Base-by-base conservation (phyloP, 2,113 vertebrate species). In the Python bivittatus region DNA sequence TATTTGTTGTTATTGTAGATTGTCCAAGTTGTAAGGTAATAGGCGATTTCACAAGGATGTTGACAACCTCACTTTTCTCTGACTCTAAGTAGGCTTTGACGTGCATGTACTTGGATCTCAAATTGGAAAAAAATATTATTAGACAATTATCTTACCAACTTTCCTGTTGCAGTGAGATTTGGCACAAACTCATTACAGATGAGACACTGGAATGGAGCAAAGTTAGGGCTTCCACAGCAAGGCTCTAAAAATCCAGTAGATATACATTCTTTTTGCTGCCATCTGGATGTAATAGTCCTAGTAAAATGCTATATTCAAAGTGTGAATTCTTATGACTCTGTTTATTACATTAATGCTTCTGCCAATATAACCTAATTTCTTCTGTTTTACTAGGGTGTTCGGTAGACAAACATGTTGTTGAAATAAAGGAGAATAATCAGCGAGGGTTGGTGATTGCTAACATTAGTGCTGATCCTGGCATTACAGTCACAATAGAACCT, bases 311-410 rank as follows among this genome's bases (percentile, higher is more conserved):
- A 22, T 38, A 79, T 27, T 53, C 23, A 29, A 0, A n/a, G 72
- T 91, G 29, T 11, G 53, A 29, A 42, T 33, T 0, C 0, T 27
- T 6, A 87, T 52, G 33, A 52, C 58, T 54, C 33, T 83, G 0
- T 86, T 79, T 1, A 57, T 52, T 10, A 52, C 38, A n/a, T 92
- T n/a, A n/a, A 4, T 68, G 6, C 44, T 79, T 88, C 54, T 25
- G 1, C 23, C 3, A 7, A 68, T 13, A 44, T 20, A 84, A 64
- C 4, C 20, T 89, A 29, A 29, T 1, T 84, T 83, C 60, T 15
- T 91, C 10, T 92, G 9, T 61, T 84, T 94, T 91, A 27, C 56
- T 90, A 97, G 97, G 72, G 0, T 97, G 97, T 92, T 96, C 91
- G 4, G 91, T 95, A 2, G 0, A 0, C 2, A 4, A 95, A 1